Conservation (phyloP, 2,797 vertebrate genomes). For the Lindbergichthys nudifrons region DNA sequence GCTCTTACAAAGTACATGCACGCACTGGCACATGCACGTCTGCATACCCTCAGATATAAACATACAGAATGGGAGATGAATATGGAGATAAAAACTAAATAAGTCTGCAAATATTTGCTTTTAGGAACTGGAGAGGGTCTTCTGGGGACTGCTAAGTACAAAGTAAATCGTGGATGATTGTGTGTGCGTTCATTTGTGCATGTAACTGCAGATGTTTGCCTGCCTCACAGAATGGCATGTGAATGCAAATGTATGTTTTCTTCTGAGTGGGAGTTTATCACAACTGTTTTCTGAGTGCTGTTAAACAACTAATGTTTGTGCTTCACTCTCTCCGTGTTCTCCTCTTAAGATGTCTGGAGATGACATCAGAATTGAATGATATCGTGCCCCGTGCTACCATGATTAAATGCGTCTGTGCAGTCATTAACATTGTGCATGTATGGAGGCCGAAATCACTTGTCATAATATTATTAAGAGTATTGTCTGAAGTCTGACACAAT, state of each 20-base stretch:
- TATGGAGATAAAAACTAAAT: constrained; percentile 66
- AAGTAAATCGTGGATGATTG: constrained; percentile 55
- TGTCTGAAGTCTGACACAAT: background rate
- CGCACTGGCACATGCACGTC: constrained; percentile 59
- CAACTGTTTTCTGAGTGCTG: constrained; percentile 37
- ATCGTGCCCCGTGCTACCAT: background rate
- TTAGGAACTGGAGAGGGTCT: constrained; percentile 44
- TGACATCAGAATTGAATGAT: constrained; percentile 7
- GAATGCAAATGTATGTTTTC: constrained; percentile 51
- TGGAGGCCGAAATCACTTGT: constrained; percentile 1
- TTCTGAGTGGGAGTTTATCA: constrained; percentile 32
- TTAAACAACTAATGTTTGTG: constrained; percentile 16
- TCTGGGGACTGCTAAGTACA: constrained; percentile 46
- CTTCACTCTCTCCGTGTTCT: background rate
- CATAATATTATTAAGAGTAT: background rate
- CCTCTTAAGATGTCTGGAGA: background rate
- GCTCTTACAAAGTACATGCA: constrained; percentile 71
- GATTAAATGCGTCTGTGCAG: background rate
- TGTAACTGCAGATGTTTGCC: constrained; percentile 58
- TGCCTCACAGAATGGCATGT: constrained; percentile 29
- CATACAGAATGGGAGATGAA: constrained; percentile 64
- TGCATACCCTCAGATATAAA: constrained; percentile 56
- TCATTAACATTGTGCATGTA: background rate
- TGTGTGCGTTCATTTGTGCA: constrained; percentile 59
- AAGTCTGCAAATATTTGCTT: constrained; percentile 72